A percentile compares a stretch with the other conserved stretches of the same genome.
Evolutionary conservation across 2,797 vertebrate species (phyloP).

Genomic region (Streptopelia turtur): DNA sequence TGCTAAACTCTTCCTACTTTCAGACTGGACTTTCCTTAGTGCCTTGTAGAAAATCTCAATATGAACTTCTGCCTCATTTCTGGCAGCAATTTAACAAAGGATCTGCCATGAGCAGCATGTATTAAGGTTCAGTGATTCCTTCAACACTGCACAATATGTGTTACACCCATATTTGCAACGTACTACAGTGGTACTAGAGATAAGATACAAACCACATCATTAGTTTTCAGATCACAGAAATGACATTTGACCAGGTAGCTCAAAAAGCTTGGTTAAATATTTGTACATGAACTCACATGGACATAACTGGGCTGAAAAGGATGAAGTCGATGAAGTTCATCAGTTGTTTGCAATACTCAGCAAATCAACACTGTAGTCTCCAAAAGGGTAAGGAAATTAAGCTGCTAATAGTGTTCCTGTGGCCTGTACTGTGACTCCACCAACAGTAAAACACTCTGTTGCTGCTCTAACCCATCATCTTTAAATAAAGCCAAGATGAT

Average conservation of each 20-base stretch:
- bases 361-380: background rate
- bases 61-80: background rate
- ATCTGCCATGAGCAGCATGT: background rate
- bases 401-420: background rate
- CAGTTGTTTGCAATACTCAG: background rate
- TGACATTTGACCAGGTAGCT: background rate
- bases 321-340: background rate
- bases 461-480: background rate
- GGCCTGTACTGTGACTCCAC: background rate
- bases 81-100: background rate
- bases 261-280: slow-evolving; percentile 17
- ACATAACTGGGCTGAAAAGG: background rate
- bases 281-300: background rate
- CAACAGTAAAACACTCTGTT: background rate
- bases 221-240: background rate
- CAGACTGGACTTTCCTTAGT: background rate
- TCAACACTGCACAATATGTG: background rate
- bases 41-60: background rate
- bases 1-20: background rate
- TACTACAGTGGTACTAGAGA: background rate
- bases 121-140: background rate
- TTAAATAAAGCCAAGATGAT: background rate
- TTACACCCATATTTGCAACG: background rate
- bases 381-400: background rate
- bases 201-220: background rate